Conservation (phyloP, 2,113 vertebrate genomes). For the Catharus fuscescens region DNA sequence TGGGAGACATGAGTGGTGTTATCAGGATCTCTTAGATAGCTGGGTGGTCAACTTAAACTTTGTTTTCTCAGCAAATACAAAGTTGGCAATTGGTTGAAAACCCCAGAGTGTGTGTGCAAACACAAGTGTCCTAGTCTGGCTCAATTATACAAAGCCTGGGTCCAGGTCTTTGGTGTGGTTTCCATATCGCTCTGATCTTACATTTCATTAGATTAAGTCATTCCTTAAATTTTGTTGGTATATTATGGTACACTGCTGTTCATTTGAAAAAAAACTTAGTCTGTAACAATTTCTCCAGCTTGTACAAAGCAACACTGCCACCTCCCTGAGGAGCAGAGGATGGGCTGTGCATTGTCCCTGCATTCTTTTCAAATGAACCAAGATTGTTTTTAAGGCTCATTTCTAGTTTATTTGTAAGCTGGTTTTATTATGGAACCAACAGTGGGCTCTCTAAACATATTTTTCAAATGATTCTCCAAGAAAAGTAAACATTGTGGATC, state of each 20-base stretch:
- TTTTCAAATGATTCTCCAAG: constrained; percentile 45
- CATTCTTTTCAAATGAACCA: constrained; percentile 56
- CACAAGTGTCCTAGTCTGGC: constrained; percentile 48
- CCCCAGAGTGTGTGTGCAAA: constrained; percentile 35
- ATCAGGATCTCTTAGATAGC: constrained; percentile 66
- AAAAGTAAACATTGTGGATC: constrained; percentile 41
- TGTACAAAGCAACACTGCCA: constrained; percentile 90
- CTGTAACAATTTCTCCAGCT: constrained; percentile 32
- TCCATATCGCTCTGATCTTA: constrained; percentile 64
- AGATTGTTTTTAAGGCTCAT: constrained; percentile 13
- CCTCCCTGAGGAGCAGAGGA: constrained; percentile 83
- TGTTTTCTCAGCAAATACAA: constrained; percentile 72
- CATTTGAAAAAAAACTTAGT: not conserved
- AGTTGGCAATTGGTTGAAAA: constrained; percentile 67
- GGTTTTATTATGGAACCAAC: constrained; percentile 43
- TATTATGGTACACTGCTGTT: constrained; percentile 51
- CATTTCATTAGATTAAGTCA: constrained; percentile 63
- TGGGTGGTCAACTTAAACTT: constrained; percentile 72
- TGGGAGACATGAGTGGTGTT: constrained; percentile 54
- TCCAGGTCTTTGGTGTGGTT: constrained; percentile 51
- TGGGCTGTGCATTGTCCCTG: not conserved
- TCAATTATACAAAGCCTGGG: constrained; percentile 43
- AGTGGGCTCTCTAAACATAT: constrained; percentile 42
- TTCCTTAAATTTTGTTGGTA: constrained; percentile 58
- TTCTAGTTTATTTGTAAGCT: constrained; percentile 61